Evolutionary conservation across 2,888 invertebrate species (phyloP).

Genomic region (Napeogenes sylphis): DNA sequence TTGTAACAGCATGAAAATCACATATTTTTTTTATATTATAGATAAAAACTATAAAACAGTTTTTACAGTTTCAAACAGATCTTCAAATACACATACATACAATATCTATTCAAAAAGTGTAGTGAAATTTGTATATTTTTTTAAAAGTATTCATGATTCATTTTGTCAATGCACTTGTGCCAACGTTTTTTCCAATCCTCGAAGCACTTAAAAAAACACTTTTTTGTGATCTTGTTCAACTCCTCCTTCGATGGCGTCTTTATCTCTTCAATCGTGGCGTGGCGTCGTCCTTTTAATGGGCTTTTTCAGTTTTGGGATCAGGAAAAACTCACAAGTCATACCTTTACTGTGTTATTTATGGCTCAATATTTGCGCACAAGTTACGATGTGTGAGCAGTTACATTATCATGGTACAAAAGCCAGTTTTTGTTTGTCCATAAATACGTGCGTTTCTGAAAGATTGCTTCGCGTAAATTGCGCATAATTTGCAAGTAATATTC

Average conservation of each 20-base stretch:
- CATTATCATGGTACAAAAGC: neutral
- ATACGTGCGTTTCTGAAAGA: neutral
- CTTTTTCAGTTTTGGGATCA: conserved; percentile 31
- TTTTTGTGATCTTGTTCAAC: conserved; percentile 12
- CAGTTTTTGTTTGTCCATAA: neutral
- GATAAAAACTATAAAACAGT: no score
- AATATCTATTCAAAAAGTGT: no score
- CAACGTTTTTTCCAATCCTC: conserved; percentile 20
- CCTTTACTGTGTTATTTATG: conserved; percentile 18
- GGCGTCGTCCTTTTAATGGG: conserved; percentile 26
- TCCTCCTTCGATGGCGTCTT: conserved; percentile 3
- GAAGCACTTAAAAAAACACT: conserved; percentile 27
- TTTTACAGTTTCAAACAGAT: no score
- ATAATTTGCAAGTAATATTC: neutral
- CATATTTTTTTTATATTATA: no score
- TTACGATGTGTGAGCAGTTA: neutral
- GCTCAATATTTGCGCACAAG: conserved; percentile 13
- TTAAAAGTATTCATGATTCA: no score
- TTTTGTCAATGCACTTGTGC: conserved; percentile 15
- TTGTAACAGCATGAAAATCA: no score
- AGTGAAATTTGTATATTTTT: no score
- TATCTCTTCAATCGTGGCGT: conserved; percentile 25
- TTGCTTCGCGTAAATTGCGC: neutral
- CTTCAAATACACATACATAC: no score
- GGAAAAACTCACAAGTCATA: conserved; percentile 28